Evolutionary conservation across 2,113 vertebrate genomes (phyloP).

Genomic region (Trematomus loennbergii): DNA sequence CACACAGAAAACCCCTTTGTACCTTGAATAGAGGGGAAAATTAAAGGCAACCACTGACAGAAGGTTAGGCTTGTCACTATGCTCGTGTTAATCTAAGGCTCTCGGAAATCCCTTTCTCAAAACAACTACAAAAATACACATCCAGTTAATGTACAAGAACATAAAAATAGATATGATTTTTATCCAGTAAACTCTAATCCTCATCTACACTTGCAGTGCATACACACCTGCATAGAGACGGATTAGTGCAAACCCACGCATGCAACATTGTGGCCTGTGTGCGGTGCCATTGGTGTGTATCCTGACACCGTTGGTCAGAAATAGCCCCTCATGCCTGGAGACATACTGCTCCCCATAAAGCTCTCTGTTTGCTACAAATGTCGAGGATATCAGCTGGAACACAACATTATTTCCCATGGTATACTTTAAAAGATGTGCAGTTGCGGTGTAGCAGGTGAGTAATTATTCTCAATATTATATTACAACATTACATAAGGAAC

Average conservation of each 20-base stretch:
- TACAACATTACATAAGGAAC: neutral
- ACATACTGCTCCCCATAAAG: constrained; percentile 57
- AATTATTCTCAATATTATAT: neutral
- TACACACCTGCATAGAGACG: constrained; percentile 24
- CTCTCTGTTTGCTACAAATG: neutral
- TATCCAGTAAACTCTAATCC: constrained; percentile 44
- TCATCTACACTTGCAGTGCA: neutral
- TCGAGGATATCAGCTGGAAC: neutral
- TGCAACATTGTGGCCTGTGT: constrained; percentile 14
- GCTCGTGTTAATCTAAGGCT: constrained; percentile 18
- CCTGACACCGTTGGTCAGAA: constrained; percentile 74
- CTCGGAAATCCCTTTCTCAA: constrained; percentile 6
- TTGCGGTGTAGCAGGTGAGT: constrained; percentile 53
- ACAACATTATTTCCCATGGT: constrained; percentile 11
- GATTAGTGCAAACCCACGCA: constrained; percentile 16
- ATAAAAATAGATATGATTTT: constrained; percentile 40
- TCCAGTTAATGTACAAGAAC: constrained; percentile 7
- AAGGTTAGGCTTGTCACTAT: constrained; percentile 24
- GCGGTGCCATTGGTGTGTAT: constrained; percentile 75
- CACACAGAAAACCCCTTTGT: constrained; percentile 35
- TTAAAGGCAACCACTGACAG: constrained; percentile 16
- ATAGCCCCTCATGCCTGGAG: constrained; percentile 78
- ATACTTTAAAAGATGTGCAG: neutral
- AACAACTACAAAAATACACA: constrained; percentile 29
- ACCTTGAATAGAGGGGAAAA: constrained; percentile 21